phyloP scores from a whole-genome alignment of 2,113 vertebrate species.

The Corvus cornix region DNA sequence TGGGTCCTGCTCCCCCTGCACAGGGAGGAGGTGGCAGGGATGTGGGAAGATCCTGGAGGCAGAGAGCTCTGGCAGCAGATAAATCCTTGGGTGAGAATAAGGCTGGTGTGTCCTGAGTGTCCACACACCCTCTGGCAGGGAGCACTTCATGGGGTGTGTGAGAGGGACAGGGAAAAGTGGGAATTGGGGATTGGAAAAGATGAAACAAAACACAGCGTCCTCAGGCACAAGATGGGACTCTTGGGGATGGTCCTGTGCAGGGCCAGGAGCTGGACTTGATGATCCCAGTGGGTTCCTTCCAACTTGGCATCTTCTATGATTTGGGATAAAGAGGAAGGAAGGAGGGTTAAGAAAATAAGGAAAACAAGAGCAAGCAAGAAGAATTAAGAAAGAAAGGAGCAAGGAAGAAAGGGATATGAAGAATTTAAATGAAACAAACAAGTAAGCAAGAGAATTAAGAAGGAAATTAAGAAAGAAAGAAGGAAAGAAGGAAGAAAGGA shows the following conservation, averaged over 20 bases:
- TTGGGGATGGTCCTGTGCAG: not conserved
- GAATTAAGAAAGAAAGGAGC: not conserved
- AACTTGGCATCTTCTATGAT: not conserved
- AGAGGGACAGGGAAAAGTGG: not conserved
- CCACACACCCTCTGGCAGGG: accelerated
- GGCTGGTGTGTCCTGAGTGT: not conserved
- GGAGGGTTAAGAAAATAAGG: not conserved
- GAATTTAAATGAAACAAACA: not conserved
- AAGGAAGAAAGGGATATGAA: not conserved
- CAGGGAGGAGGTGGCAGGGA: not conserved
- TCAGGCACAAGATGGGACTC: not conserved
- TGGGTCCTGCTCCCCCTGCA: not conserved
- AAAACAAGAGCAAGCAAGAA: not conserved
- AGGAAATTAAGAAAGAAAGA: not conserved
- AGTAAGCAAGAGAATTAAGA: not conserved
- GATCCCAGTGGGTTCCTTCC: not conserved
- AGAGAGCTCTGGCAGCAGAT: not conserved
- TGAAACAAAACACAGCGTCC: not conserved
- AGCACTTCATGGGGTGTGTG: not conserved
- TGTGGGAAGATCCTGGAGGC: not conserved
- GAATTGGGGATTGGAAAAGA: not conserved
- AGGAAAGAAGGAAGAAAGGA: no score
- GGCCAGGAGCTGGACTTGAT: not conserved
- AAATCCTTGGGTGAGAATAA: not conserved
- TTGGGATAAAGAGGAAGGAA: not conserved